Evolutionary conservation across 2,797 vertebrate genomes (phyloP), one percentile per base, ranked within the genome.

Genomic region (Sebastes steindachneri): DNA sequence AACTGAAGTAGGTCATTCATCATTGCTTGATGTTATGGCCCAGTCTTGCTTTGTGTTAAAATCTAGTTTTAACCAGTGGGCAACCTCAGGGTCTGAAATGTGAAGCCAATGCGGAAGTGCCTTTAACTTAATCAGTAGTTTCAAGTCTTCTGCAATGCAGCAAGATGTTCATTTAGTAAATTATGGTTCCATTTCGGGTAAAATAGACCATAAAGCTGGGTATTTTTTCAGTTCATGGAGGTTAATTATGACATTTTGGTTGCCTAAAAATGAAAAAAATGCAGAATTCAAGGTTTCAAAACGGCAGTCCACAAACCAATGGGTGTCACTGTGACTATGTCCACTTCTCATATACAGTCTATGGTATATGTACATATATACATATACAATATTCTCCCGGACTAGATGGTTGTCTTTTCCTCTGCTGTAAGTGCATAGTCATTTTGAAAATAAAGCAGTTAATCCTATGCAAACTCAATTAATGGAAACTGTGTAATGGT

Each of bases 401-500:
- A 29, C 25, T 58, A 10, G 45, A 29, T 28, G 17, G 1, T 11
- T 31, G 12, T 8, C 3, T 37, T 28, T 15, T 9, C 6, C 21
- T 45, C 15, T 58, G 31, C 33, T 60, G 3, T 17, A 25, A 69
- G 37, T 28, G 17, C 65, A 65, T 2, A 29, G 23, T 64, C 21
- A 59, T 74, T 51, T 71, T 35, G n/a, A 7, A 48, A 74, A 66
- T 28, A 4, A 76, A 75, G 33, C 15, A n/a, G 9, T 79, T 76
- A 58, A 62, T 51, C 55, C 33, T 17, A 10, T 19, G 31, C 12
- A 67, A 72, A 77, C 55, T 28, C 35, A 48, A 41, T 64, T 26
- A 23, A 29, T 73, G 51, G 9, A 37, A 58, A 21, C 53, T 26
- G 29, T 71, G 14, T n/a, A 11, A 35, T 33, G 53, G 25, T 25